Conservation (phyloP, 2,113 vertebrate species). For the Tympanuchus pallidicinctus region DNA sequence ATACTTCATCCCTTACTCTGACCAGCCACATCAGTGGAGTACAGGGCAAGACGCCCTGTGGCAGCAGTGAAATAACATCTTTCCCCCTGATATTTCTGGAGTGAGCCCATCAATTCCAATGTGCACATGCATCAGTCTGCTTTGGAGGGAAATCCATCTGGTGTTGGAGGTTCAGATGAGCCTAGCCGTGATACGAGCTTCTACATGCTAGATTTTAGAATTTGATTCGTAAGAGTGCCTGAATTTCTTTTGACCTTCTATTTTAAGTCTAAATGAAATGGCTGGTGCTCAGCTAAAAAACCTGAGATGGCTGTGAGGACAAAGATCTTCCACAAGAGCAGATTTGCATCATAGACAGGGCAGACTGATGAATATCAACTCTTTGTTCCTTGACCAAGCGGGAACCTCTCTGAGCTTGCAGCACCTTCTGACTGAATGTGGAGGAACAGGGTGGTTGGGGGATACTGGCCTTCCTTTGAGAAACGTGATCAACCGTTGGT, state of each 20-base stretch:
- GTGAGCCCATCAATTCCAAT: neutral
- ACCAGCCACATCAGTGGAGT: accelerated
- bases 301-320: neutral
- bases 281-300: neutral
- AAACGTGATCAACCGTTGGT: neutral
- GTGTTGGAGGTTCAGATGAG: neutral
- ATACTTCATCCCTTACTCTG: neutral
- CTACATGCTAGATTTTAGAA: neutral
- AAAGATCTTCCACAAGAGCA: neutral
- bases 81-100: neutral
- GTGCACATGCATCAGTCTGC: neutral
- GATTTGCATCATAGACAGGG: neutral
- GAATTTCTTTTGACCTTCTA: neutral
- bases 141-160: neutral
- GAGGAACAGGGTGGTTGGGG: neutral
- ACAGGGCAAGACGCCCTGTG: neutral
- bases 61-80: neutral
- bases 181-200: accelerated
- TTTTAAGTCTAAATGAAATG: neutral
- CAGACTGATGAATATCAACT: neutral
- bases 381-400: neutral
- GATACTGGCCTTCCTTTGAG: constrained; percentile 13
- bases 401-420: neutral
- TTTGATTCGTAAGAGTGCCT: neutral
- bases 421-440: neutral